Evolutionary conservation across 2,113 vertebrate genomes (phyloP), one percentile per base, ranked within the genome.

Genomic region (Cebus imitator): DNA sequence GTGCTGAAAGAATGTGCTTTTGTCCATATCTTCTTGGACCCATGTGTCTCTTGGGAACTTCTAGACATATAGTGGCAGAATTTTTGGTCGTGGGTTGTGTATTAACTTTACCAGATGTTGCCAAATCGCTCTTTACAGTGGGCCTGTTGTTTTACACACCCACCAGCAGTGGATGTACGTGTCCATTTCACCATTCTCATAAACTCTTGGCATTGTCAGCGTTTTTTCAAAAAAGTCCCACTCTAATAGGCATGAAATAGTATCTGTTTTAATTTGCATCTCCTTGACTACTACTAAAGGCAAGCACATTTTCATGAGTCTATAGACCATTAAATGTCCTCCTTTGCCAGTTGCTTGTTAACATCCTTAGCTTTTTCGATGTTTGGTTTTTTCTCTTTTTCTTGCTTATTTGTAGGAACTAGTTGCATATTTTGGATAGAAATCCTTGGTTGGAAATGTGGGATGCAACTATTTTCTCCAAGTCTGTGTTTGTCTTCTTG

Each of bases 401-500:
- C 82, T 80, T 92, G n/a, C 20, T 96, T 89, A 37, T 75, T 94
- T 91, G 83, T 79, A 52, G 70, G 43, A 91, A 76, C 8, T 95
- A 86, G 66, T 16, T 70, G 3, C 89, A 35, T 32, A 73, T 89
- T 91, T 90, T 73, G 27, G 35, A 79, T 73, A 85, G 16, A 64
- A 96, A 82, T 50, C 37, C 50, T 86, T 94, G 17, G 40, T 93
- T 91, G 66, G 37, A 81, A 75, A 88, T 66, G 23, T 81, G 70
- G 68, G 82, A 85, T 72, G 43, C n/a, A 81, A 52, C n/a, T 90
- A 76, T 94, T 87, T 96, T 82, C 87, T 93, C 57, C 52, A 82
- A 85, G 37, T 40, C 72, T 45, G 8, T 81, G 25, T 27, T 55
- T 75, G 6, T 92, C 61, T 90, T 93, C 84, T 87, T 78, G 58